Percentiles rank a stretch among this genome's conserved stretches.
phyloP scores from a whole-genome alignment of 2,113 vertebrate species.

The Bostrychus sinensis region DNA sequence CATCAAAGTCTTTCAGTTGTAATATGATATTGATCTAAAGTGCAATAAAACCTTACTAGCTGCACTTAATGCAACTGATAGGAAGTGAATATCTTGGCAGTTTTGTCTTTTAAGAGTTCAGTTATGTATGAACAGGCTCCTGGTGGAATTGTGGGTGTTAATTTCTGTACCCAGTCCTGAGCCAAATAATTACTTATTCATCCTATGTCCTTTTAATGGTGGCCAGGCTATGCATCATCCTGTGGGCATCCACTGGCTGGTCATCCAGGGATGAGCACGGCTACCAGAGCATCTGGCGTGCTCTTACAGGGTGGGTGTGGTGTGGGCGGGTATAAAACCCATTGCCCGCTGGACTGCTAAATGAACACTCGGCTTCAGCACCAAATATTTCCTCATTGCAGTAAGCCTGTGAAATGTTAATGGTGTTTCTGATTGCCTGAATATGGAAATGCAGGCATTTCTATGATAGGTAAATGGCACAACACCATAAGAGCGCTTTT shows the following conservation, averaged over 20 bases:
- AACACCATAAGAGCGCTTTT: conserved; percentile 38
- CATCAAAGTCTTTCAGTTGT: neutral
- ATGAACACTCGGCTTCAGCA: conserved; percentile 41
- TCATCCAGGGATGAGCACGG: conserved; percentile 53
- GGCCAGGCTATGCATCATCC: conserved; percentile 45
- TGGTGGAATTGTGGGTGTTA: conserved; percentile 41
- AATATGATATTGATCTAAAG: conserved; percentile 14
- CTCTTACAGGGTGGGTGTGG: conserved; percentile 35
- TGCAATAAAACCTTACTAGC: conserved; percentile 4
- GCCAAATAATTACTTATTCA: conserved; percentile 53
- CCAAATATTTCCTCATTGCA: conserved; percentile 51
- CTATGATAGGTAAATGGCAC: conserved; percentile 48
- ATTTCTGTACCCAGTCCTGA: conserved; percentile 46
- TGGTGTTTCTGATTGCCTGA: conserved; percentile 59
- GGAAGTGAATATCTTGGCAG: conserved; percentile 1
- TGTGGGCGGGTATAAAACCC: conserved; percentile 39
- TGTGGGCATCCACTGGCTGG: conserved; percentile 47
- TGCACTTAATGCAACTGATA: conserved; percentile 4
- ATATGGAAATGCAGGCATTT: conserved; percentile 63
- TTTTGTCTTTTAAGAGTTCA: neutral
- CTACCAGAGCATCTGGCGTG: conserved; percentile 40
- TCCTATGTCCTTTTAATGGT: conserved; percentile 51
- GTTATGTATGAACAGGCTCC: conserved; percentile 18
- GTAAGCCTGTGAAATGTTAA: conserved; percentile 60
- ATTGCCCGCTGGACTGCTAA: conserved; percentile 51